Evolutionary conservation across 1,140 invertebrate species (phyloP).

Genomic region (Drosophila arizonae): DNA sequence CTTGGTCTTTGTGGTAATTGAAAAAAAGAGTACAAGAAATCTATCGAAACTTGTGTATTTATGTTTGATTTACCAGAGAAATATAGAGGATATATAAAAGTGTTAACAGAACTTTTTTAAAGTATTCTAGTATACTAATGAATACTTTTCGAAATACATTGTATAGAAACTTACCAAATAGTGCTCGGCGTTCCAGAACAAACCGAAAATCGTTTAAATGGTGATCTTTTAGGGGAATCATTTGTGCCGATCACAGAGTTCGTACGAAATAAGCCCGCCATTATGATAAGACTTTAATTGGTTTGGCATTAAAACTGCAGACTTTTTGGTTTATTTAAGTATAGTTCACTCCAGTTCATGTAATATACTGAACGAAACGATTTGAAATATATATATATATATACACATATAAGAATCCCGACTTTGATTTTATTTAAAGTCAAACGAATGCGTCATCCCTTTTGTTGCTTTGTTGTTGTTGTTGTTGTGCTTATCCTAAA

Average conservation of each 20-base stretch:
- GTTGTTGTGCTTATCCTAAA: conserved; percentile 42
- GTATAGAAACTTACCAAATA: conserved; percentile 54
- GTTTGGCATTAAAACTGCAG: conserved; percentile 42
- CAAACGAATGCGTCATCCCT: conserved; percentile 36
- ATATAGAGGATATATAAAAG: too few species aligned
- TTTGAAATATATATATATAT: neutral
- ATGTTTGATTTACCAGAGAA: too few species aligned
- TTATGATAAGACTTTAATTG: conserved; percentile 27
- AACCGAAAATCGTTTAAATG: conserved; percentile 56
- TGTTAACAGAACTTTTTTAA: too few species aligned
- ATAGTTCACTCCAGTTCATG: conserved; percentile 33
- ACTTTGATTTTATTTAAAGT: conserved; percentile 30
- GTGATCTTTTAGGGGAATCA: conserved; percentile 32
- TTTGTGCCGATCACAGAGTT: conserved; percentile 59
- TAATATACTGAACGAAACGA: conserved; percentile 20
- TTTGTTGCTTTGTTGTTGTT: conserved; percentile 8
- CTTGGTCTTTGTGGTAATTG: too few species aligned
- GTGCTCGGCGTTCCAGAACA: conserved; percentile 28
- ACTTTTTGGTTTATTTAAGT: conserved; percentile 16
- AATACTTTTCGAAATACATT: neutral
- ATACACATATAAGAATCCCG: conserved; percentile 13
- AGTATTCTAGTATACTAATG: too few species aligned
- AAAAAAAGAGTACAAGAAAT: too few species aligned
- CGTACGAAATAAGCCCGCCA: conserved; percentile 66
- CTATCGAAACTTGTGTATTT: too few species aligned